phyloP scores from a whole-genome alignment of 2,113 vertebrate genomes.

The Ariopsis seemanni region DNA sequence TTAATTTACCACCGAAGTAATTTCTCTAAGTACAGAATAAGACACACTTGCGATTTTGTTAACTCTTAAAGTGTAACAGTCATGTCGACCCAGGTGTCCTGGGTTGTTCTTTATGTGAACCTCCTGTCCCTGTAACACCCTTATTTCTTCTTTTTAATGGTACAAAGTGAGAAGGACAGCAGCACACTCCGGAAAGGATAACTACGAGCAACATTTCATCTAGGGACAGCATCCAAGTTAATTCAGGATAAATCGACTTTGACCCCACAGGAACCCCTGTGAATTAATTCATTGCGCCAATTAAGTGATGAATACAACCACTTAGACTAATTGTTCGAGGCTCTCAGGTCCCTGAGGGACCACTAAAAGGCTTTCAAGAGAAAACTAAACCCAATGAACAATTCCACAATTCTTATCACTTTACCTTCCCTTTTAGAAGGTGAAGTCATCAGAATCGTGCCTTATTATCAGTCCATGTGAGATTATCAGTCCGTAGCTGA shows the following conservation, averaged over 20 bases:
- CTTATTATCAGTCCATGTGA: background rate
- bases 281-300: constrained; percentile 63
- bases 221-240: constrained; percentile 50
- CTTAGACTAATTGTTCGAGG: constrained; percentile 60
- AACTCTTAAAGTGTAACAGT: background rate
- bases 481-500: constrained; percentile 38
- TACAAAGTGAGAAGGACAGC: constrained; percentile 41
- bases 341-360: constrained; percentile 41
- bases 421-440: constrained; percentile 33
- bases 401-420: background rate
- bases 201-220: constrained; percentile 33
- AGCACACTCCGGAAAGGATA: constrained; percentile 38
- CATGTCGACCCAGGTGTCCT: background rate
- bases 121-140: background rate
- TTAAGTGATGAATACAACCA: constrained; percentile 63
- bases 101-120: constrained; percentile 1
- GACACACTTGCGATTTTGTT: background rate
- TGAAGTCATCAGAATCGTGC: constrained; percentile 40
- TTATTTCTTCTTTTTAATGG: constrained; percentile 32
- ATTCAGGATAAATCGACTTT: constrained; percentile 61
- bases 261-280: constrained; percentile 38
- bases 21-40: background rate
- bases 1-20: background rate
- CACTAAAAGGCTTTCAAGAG: constrained; percentile 39
- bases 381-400: background rate